Base-by-base conservation (phyloP, 2,113 vertebrate species). In the Leptosomus discolor region DNA sequence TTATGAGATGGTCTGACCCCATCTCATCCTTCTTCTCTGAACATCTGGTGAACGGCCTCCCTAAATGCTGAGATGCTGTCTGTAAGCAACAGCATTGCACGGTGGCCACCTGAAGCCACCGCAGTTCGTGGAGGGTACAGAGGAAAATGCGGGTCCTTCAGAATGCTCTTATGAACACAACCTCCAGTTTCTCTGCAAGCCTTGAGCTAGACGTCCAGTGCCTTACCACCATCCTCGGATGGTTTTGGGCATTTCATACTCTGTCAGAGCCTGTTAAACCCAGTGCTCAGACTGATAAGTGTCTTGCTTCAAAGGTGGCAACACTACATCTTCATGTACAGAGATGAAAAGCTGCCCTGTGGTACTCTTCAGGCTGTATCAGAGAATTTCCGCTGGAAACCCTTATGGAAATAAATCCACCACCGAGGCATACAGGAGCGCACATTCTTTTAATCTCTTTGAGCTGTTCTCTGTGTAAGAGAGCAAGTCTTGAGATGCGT, bases 61-160 rank as follows among this genome's bases (percentile, higher is more conserved):
- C 54, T 17, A 6, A 32, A 16, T 9, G 67, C 54, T n/a, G 51
- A 18, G 46, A 6, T n/a, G 45, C 53, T 57, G 64, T 15, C 24
- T 21, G 2, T 32, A 41, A 32, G 36, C 53, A 56, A 5, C 46
- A 14, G 46, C 0, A 0, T 26, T 61, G 41, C 11, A 0, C 1
- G 2, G 53, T 30, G 26, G 22, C 54, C 27, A 3, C 19, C 43
- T 41, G 36, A 87, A 60, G 73, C 48, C 36, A 17, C 7, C 30
- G 57, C 36, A 57, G 41, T 50, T 56, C 1, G 1, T 29, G 76
- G 53, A 57, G 29, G 34, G 37, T 34, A 73, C 20, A 50, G n/a
- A 70, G 57, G 36, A 57, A 78, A 82, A 77, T 7, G 15, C 43
- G 69, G 78, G 32, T 51, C 51, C 24, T 71, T 69, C 69, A 36